Evolutionary conservation across 2,797 vertebrate species (phyloP).

Genomic region (Helicolenus hilgendorfi): DNA sequence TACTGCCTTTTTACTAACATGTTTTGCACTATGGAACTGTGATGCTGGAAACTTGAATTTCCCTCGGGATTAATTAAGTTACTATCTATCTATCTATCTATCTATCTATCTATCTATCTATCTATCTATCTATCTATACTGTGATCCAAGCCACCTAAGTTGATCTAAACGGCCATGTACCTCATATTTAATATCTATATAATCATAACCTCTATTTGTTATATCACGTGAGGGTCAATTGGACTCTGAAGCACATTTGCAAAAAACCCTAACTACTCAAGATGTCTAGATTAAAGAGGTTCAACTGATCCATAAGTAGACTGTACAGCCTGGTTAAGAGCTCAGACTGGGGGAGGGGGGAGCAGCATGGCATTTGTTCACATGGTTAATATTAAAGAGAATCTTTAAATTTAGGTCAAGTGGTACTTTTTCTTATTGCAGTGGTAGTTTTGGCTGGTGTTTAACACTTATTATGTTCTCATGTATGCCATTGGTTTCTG

Average conservation of each 20-base stretch:
- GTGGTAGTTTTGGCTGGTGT: background rate
- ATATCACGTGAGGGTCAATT: background rate
- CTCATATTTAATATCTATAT: background rate
- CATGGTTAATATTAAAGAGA: slow-evolving; percentile 43
- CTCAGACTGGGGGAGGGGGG: slow-evolving; percentile 53
- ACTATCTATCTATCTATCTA: too few species aligned
- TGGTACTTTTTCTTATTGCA: background rate
- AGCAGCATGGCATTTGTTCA: slow-evolving; percentile 29
- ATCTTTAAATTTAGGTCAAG: slow-evolving; percentile 28
- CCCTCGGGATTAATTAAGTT: too few species aligned
- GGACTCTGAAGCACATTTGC: background rate
- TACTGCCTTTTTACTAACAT: too few species aligned
- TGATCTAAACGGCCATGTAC: background rate
- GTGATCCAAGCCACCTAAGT: slow-evolving; percentile 18
- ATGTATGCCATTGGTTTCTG: background rate
- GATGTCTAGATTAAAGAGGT: slow-evolving; percentile 6
- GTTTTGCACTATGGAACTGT: too few species aligned
- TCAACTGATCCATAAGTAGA: slow-evolving; percentile 31
- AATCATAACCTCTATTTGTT: background rate
- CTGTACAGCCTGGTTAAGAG: slow-evolving; percentile 45
- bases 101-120: too few species aligned
- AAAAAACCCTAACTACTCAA: background rate
- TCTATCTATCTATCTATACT: background rate
- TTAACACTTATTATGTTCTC: background rate
- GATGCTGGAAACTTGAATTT: too few species aligned